Evolutionary conservation across 2,113 vertebrate genomes (phyloP), one percentile per base, ranked within the genome.

Genomic region (Colius striatus): DNA sequence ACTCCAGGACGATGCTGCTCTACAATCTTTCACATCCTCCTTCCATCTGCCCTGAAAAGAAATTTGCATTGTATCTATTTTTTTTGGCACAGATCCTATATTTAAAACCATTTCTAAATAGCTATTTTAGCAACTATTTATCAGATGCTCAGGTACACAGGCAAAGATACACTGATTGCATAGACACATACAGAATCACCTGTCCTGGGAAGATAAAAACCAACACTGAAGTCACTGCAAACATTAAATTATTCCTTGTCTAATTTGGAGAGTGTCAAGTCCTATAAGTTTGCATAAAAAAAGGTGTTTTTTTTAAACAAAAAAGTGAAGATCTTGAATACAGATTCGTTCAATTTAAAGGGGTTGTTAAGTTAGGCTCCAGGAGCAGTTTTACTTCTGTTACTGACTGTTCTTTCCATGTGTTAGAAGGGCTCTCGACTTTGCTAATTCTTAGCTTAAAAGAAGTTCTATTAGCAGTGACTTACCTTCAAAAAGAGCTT

Each of bases 41-140:
- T 81, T 89, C 47, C 25, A 92, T 36, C 32, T 87, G 57, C 41
- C 78, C 30, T 53, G 53, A 86, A 71, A 32, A 93, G 15, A 90
- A 87, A 71, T 87, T 87, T 94, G 82, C 62, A 84, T 57, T 87
- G 41, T 67, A 75, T 43, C 66, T 70, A 21, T 65, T 92, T 76
- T 91, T 57, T 78, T 47, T 32, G 77, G 26, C 54, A 53, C 20
- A 88, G 45, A 75, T 3, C 9, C 26, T 54, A 16, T 32, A 84
- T 72, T 70, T 94, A 89, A 89, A 75, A 87, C 78, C 50, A 82
- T 16, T 75, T 65, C 73, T 73, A 53, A 66, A 72, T 12, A 78
- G n/a, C 85, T 85, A 83, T n/a, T 93, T 85, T 57, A 79, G 63
- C 6, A 8, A 61, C 16, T 68, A 29, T 83, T 90, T 76, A 43